A percentile compares a stretch with the other conserved stretches of the same genome.
Conservation (phyloP, 2,888 invertebrate species). For the Troglohyphantes excavatus region DNA sequence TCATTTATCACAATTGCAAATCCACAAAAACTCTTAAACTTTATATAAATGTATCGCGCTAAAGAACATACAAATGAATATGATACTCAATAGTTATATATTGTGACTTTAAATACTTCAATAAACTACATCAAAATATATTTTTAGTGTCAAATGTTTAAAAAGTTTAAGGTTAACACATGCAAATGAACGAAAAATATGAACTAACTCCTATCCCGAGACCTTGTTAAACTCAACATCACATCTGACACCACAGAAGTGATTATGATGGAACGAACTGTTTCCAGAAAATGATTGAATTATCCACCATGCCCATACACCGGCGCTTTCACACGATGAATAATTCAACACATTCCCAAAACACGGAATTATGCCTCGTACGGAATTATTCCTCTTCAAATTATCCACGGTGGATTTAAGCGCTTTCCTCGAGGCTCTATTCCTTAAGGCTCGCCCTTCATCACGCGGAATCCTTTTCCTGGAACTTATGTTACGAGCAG, state of each 20-base stretch:
- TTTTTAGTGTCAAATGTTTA: no score
- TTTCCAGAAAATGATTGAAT: conserved; percentile 1
- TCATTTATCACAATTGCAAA: no score
- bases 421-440: conserved; percentile 28
- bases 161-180: no score
- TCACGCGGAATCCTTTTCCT: neutral
- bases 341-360: neutral
- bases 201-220: neutral
- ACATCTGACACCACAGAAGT: neutral
- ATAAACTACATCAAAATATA: no score
- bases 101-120: no score
- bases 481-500: neutral
- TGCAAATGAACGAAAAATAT: neutral
- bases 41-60: no score
- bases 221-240: neutral
- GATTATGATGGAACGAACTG: neutral
- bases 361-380: neutral
- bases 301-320: neutral
- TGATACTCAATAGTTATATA: no score
- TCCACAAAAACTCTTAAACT: no score
- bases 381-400: conserved; percentile 45
- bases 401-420: conserved; percentile 26
- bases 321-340: neutral
- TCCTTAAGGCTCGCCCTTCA: neutral
- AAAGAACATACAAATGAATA: no score